Conservation (phyloP, 2,888 invertebrate species). For the Patella depressa region DNA sequence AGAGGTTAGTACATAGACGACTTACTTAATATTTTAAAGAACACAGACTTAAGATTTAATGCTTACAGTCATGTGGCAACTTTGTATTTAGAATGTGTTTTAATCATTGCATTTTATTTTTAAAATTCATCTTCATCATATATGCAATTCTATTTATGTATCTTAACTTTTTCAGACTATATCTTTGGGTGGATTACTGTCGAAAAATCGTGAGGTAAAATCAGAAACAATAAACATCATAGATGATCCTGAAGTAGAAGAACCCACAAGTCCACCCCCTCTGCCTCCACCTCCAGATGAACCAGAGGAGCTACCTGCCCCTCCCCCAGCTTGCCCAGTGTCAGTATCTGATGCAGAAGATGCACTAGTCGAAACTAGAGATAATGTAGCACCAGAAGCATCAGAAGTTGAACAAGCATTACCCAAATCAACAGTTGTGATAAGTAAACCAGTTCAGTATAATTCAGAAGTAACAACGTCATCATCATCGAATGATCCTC, state of each 20-base stretch:
- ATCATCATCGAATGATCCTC: background rate
- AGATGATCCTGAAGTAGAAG: constrained; percentile 1
- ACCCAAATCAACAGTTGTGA: background rate
- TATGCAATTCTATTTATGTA: background rate
- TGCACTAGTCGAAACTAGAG: background rate
- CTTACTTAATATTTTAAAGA: too few species aligned
- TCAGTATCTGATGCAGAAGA: background rate
- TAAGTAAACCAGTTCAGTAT: background rate
- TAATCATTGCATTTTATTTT: too few species aligned
- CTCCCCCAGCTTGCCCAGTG: background rate
- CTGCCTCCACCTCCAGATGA: background rate
- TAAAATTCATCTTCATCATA: too few species aligned
- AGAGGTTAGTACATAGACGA: background rate
- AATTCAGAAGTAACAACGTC: constrained; percentile 1
- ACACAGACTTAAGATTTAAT: too few species aligned
- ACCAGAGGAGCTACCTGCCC: background rate
- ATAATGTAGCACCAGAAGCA: background rate
- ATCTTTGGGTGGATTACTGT: background rate
- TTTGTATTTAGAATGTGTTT: too few species aligned
- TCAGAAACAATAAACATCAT: background rate
- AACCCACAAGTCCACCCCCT: background rate
- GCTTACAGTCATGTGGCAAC: too few species aligned
- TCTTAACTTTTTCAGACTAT: background rate
- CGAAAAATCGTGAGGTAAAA: background rate
- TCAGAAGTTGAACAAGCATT: background rate